Conservation (phyloP, 2,888 invertebrate genomes). For the Oeneis ivallda region DNA sequence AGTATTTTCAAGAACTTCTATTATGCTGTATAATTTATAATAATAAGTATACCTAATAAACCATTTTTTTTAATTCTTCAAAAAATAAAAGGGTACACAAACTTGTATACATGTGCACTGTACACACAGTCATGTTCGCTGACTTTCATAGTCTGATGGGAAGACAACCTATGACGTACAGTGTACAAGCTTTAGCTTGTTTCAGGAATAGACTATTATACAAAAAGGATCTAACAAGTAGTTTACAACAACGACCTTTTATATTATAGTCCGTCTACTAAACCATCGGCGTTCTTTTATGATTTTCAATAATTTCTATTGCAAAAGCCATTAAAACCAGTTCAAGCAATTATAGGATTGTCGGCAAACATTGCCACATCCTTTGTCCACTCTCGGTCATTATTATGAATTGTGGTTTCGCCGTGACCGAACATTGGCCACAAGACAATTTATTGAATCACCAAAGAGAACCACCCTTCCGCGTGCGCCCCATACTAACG, state of each 20-base stretch:
- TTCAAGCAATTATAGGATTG: slow-evolving; percentile 35
- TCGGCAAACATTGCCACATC: slow-evolving; percentile 37
- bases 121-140: too few species aligned
- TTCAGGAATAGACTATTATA: too few species aligned
- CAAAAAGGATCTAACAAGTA: neutral
- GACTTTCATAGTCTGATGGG: too few species aligned
- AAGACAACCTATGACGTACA: too few species aligned
- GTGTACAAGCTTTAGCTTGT: too few species aligned
- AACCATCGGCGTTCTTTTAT: neutral
- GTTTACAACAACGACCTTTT: neutral
- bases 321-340: slow-evolving; percentile 22
- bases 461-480: neutral
- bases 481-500: too few species aligned
- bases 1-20: too few species aligned
- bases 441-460: slow-evolving; percentile 35
- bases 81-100: too few species aligned
- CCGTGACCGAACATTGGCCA: slow-evolving; percentile 32
- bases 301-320: slow-evolving; percentile 9
- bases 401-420: slow-evolving; percentile 39
- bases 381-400: slow-evolving; percentile 40
- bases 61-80: too few species aligned
- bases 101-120: too few species aligned
- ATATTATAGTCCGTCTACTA: neutral
- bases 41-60: too few species aligned
- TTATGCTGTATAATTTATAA: too few species aligned